phyloP scores from a whole-genome alignment of 2,113 vertebrate genomes.

The Marmota monax region DNA sequence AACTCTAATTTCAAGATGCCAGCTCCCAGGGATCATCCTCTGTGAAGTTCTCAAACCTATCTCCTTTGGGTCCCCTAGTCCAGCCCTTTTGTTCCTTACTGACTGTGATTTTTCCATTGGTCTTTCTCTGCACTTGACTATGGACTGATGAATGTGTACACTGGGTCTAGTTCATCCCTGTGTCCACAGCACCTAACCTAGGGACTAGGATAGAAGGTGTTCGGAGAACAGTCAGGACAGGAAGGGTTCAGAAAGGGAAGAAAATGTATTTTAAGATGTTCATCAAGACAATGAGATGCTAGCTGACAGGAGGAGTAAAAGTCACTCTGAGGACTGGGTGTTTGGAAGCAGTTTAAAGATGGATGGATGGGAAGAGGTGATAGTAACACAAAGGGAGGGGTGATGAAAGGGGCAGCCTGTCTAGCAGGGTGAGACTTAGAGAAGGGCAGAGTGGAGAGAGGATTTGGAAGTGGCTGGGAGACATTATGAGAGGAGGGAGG shows the following conservation, averaged over 20 bases:
- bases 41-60: not conserved
- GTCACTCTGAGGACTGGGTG: not conserved
- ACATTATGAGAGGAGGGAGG: not conserved
- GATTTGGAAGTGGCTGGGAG: not conserved
- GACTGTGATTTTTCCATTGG: not conserved
- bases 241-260: not conserved
- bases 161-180: not conserved
- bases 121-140: not conserved
- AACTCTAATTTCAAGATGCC: not conserved
- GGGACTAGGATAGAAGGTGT: not conserved
- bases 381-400: not conserved
- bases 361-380: not conserved
- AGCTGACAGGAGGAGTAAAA: slow-evolving; percentile 14
- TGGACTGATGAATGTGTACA: not conserved
- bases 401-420: not conserved
- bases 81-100: not conserved
- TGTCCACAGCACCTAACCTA: not conserved
- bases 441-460: not conserved
- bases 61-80: not conserved
- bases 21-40: not conserved
- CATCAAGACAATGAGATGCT: not conserved
- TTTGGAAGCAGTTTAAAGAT: not conserved
- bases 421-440: not conserved
- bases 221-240: not conserved
- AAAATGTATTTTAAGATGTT: not conserved